Evolutionary conservation across 1,140 invertebrate species (phyloP).

Genomic region (Neuroterus valhalla): DNA sequence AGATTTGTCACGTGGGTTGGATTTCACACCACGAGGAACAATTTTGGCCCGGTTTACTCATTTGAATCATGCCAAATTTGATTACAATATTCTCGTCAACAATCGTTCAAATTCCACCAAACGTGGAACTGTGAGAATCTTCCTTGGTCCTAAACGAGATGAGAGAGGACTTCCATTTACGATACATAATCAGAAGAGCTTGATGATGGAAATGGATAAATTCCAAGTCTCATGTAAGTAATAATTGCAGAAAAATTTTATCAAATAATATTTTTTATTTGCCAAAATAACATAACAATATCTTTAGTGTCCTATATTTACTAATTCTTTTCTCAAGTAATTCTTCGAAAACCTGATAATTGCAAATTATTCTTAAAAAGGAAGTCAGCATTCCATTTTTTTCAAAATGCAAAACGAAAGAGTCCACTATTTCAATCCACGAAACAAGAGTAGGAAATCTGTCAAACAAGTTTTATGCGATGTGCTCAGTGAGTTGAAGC

Average conservation of each 20-base stretch:
- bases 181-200: conserved; percentile 80
- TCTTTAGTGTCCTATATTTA: background rate
- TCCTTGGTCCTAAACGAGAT: conserved; percentile 82
- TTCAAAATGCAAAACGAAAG: background rate
- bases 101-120: conserved; percentile 77
- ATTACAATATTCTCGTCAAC: conserved; percentile 78
- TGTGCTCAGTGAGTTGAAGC: conserved; percentile 13
- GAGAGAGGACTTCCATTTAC: conserved; percentile 80
- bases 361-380: background rate
- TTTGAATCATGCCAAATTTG: too few relatives aligned
- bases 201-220: conserved; percentile 88
- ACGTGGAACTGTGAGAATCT: too few relatives aligned
- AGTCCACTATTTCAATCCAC: background rate
- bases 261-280: background rate
- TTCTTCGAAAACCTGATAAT: background rate
- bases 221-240: background rate
- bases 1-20: too few relatives aligned
- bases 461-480: conserved; percentile 22
- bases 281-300: background rate
- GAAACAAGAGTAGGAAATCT: conserved; percentile 13
- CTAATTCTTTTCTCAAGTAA: background rate
- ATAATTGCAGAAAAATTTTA: background rate
- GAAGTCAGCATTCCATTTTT: background rate
- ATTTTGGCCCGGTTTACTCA: conserved; percentile 84
- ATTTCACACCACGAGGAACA: conserved; percentile 81